Evolutionary conservation across 1,140 invertebrate species (phyloP).

Genomic region (Heterodera carotae): DNA sequence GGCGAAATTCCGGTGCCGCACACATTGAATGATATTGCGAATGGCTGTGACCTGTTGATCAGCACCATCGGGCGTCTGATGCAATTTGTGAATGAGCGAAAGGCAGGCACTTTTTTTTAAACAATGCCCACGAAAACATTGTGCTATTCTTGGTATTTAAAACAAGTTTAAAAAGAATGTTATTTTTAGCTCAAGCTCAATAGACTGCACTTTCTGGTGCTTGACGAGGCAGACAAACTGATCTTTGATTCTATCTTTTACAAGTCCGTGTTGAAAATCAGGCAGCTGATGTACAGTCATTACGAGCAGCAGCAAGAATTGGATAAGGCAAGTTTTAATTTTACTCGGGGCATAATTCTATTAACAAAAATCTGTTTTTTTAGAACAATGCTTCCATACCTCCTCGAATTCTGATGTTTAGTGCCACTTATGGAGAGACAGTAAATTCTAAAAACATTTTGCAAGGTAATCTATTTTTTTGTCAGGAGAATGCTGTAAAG

Average conservation of each 20-base stretch:
- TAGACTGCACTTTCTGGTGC: slow-evolving; percentile 46
- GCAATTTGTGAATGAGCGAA: slow-evolving; percentile 52
- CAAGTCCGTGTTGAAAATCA: slow-evolving; percentile 9
- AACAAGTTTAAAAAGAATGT: too few species aligned
- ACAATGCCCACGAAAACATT: neutral
- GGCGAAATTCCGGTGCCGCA: slow-evolving; percentile 37
- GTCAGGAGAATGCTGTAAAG: neutral
- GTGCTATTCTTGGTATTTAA: too few species aligned
- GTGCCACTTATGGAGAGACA: slow-evolving; percentile 31
- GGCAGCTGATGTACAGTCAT: neutral
- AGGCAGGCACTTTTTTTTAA: slow-evolving; percentile 26
- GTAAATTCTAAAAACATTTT: neutral
- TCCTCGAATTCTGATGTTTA: slow-evolving; percentile 35
- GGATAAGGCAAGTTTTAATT: neutral
- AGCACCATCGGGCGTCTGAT: slow-evolving; percentile 87
- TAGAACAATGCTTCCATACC: neutral
- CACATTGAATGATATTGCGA: slow-evolving; percentile 12
- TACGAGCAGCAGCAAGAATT: neutral
- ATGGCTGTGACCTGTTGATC: slow-evolving; percentile 72
- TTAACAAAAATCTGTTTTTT: neutral
- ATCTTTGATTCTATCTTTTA: slow-evolving; percentile 43
- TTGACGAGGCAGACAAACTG: slow-evolving; percentile 59
- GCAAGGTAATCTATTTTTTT: neutral
- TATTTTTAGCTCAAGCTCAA: slow-evolving; percentile 39
- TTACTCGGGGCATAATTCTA: too few species aligned